These are phyloP conservation scores for Fulmarus glacialis DNA, from an alignment of 2,113 vertebrate species.

Conservation along the genomic window DNA sequence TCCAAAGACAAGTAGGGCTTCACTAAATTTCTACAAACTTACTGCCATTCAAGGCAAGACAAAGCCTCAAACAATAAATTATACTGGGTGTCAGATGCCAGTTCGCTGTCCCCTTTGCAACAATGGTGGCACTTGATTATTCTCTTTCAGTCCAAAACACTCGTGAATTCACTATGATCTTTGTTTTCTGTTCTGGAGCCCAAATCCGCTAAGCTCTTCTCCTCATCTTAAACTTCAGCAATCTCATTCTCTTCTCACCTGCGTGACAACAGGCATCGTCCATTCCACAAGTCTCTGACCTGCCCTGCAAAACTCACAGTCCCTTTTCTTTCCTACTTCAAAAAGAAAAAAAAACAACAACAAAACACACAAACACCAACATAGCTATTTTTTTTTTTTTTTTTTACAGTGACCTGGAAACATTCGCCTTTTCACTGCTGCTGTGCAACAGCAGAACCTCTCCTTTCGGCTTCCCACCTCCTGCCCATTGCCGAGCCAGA, in stretches of 20 bases:
- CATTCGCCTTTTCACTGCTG: background rate
- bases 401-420: constrained; percentile 67
- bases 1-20: constrained; percentile 59
- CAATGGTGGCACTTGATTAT: background rate
- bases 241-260: constrained; percentile 29
- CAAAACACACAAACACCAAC: constrained; percentile 58
- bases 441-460: background rate
- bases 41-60: constrained; percentile 5
- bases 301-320: constrained; percentile 31
- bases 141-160: constrained; percentile 23
- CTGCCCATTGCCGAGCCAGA: background rate
- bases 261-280: constrained; percentile 37
- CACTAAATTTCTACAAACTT: background rate
- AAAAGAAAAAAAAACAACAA: constrained; percentile 9
- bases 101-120: constrained; percentile 8
- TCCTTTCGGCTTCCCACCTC: background rate
- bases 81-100: background rate
- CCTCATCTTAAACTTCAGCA: constrained; percentile 3
- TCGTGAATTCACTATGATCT: background rate
- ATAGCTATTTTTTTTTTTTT: constrained; percentile 1
- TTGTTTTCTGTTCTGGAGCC: background rate
- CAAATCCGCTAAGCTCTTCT: background rate
- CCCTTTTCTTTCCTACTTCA: constrained; percentile 50
- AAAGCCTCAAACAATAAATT: constrained; percentile 27
- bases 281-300: constrained; percentile 16